Percentiles rank a stretch among this genome's conserved stretches.
Conservation (phyloP, 2,113 vertebrate species). For the Syngnathoides biaculeatus region DNA sequence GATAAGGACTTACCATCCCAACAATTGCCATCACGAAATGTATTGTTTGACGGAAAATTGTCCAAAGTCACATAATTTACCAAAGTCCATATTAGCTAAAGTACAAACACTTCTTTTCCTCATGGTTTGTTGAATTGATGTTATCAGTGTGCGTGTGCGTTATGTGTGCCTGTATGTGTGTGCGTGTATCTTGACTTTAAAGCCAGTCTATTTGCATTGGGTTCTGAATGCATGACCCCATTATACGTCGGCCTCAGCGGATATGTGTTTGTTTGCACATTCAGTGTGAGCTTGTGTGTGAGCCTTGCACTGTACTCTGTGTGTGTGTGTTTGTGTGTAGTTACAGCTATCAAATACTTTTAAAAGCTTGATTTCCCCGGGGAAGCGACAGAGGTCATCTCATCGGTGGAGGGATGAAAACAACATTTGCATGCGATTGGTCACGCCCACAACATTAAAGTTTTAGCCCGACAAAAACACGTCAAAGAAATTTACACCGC, state of each 20-base stretch:
- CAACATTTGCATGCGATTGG: conserved; percentile 98
- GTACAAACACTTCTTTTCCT: background rate
- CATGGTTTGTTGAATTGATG: background rate
- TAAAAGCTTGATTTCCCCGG: conserved; percentile 87
- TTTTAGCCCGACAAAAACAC: conserved; percentile 97
- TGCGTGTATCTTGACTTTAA: conserved; percentile 1
- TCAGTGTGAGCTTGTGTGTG: conserved; percentile 16
- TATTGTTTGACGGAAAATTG: background rate
- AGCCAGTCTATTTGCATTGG: conserved; percentile 19
- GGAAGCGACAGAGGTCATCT: conserved; percentile 90
- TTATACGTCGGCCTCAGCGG: conserved; percentile 17
- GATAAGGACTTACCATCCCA: background rate
- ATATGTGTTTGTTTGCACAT: conserved; percentile 29
- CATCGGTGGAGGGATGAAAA: conserved; percentile 91
- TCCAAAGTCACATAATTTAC: background rate
- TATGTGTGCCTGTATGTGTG: background rate
- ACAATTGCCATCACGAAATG: background rate
- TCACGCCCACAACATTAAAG: conserved; percentile 92
- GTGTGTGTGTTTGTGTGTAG: conserved; percentile 39
- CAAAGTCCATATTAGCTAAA: background rate
- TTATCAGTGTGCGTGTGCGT: background rate
- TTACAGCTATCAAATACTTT: conserved; percentile 80
- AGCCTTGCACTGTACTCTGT: background rate
- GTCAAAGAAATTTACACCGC: conserved; percentile 96
- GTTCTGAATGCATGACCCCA: conserved; percentile 26